Evolutionary conservation across 2,113 vertebrate genomes (phyloP).

Genomic region (Grammomys surdaster): DNA sequence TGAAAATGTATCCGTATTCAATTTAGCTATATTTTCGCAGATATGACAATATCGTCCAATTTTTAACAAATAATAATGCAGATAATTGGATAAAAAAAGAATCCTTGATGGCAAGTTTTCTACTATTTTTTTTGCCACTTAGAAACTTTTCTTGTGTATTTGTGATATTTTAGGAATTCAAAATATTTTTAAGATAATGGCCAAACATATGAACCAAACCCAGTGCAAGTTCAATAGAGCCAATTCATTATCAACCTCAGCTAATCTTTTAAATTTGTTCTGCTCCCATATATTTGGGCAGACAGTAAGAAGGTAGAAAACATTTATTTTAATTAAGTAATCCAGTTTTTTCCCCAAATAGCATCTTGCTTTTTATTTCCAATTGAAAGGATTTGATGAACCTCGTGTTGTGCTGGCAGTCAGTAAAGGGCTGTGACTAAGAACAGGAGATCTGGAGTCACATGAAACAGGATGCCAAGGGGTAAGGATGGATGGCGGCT

Average conservation of each 20-base stretch:
- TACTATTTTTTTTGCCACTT: not conserved
- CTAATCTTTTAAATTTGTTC: too few relatives aligned
- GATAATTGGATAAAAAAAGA: not conserved
- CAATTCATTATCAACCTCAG: not conserved
- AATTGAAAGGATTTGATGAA: not conserved
- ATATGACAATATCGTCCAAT: not conserved
- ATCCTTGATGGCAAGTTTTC: not conserved
- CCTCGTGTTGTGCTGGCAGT: not conserved
- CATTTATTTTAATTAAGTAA: not conserved
- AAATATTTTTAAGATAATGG: conserved; percentile 15
- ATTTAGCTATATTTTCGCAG: not conserved
- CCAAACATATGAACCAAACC: not conserved
- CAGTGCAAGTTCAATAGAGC: not conserved
- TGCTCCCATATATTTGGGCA: not conserved
- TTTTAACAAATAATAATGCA: conserved; percentile 41
- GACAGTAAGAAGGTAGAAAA: not conserved
- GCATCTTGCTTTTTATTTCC: not conserved
- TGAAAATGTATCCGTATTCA: not conserved
- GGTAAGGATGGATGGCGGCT: not conserved
- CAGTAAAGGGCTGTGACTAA: not conserved
- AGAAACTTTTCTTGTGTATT: not conserved
- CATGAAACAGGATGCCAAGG: not conserved
- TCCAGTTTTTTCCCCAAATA: not conserved
- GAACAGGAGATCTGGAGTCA: not conserved
- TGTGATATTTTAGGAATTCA: not conserved